phyloP scores from a whole-genome alignment of 2,113 vertebrate species.

The Onychostoma macrolepis region DNA sequence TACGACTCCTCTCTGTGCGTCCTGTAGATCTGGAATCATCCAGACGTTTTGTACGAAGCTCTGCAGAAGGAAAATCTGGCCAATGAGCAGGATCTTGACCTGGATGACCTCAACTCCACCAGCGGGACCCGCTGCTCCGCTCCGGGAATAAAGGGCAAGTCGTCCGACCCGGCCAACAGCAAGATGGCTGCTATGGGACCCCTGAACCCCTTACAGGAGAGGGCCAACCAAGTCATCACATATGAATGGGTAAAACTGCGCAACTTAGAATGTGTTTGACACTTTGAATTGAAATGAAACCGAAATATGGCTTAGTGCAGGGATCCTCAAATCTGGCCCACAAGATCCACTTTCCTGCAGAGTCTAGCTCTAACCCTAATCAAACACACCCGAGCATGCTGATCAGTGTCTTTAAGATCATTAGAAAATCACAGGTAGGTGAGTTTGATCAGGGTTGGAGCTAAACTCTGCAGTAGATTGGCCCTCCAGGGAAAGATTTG shows the following conservation, averaged over 20 bases:
- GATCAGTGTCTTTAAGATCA: too few relatives aligned
- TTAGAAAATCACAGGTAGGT: too few relatives aligned
- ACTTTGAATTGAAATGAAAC: neutral
- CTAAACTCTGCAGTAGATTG: too few relatives aligned
- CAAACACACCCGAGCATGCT: too few relatives aligned
- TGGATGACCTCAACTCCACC: conserved; percentile 89
- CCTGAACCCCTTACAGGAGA: conserved; percentile 89
- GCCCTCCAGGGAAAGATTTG: too few relatives aligned
- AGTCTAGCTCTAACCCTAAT: too few relatives aligned
- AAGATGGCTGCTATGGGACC: conserved; percentile 79
- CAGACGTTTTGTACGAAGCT: conserved; percentile 94
- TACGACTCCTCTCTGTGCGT: neutral
- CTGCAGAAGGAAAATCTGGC: conserved; percentile 95
- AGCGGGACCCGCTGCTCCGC: conserved; percentile 83
- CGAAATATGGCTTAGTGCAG: neutral
- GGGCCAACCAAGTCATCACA: conserved; percentile 94
- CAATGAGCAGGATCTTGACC: conserved; percentile 94
- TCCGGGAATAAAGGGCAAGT: conserved; percentile 86
- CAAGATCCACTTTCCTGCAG: too few relatives aligned
- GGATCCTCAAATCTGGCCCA: too few relatives aligned
- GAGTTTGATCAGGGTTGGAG: too few relatives aligned
- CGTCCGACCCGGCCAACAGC: conserved; percentile 84
- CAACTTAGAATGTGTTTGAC: neutral
- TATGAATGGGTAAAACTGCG: conserved; percentile 91
- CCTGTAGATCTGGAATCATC: conserved; percentile 98